These are phyloP conservation scores for Seriola quinqueradiata DNA, from an alignment of 2,113 vertebrate species.

Conservation along the genomic window DNA sequence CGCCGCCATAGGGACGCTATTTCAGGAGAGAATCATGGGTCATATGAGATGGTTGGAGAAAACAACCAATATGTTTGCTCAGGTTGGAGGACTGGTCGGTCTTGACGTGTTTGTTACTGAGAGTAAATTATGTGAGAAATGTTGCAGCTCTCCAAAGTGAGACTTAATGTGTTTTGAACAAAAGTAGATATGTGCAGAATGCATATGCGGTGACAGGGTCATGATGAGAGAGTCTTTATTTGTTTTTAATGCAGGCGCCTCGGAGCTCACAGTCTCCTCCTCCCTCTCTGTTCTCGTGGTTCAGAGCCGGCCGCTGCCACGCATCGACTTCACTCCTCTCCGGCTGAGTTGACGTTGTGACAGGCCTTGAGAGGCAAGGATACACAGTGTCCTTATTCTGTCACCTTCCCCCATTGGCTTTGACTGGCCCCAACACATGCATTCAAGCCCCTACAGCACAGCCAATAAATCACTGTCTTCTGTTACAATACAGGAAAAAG, in stretches of 20 bases:
- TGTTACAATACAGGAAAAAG: slow-evolving; percentile 70
- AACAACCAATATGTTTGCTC: too few relatives aligned
- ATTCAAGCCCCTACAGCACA: slow-evolving; percentile 73
- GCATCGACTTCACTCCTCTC: slow-evolving; percentile 60
- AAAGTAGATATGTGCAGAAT: slow-evolving; percentile 1
- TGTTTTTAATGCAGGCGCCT: slow-evolving; percentile 29
- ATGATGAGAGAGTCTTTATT: slow-evolving; percentile 19
- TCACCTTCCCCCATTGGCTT: slow-evolving; percentile 79
- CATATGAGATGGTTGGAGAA: too few relatives aligned
- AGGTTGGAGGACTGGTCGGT: too few relatives aligned
- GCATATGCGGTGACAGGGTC: neutral
- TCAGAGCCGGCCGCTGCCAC: slow-evolving; percentile 19
- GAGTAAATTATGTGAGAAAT: neutral
- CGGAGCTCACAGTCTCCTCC: slow-evolving; percentile 16
- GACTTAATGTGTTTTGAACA: neutral
- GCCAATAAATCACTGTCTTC: slow-evolving; percentile 85
- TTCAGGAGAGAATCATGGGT: too few relatives aligned
- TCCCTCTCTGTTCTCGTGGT: slow-evolving; percentile 42
- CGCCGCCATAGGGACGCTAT: too few relatives aligned
- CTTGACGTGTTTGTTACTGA: too few relatives aligned
- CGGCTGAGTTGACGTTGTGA: slow-evolving; percentile 69
- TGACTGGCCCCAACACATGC: slow-evolving; percentile 77
- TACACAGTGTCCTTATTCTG: slow-evolving; percentile 83
- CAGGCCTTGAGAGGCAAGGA: slow-evolving; percentile 77
- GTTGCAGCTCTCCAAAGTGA: neutral